Base-by-base conservation (phyloP, 1,140 invertebrate species). In the Mylabris phalerata region DNA sequence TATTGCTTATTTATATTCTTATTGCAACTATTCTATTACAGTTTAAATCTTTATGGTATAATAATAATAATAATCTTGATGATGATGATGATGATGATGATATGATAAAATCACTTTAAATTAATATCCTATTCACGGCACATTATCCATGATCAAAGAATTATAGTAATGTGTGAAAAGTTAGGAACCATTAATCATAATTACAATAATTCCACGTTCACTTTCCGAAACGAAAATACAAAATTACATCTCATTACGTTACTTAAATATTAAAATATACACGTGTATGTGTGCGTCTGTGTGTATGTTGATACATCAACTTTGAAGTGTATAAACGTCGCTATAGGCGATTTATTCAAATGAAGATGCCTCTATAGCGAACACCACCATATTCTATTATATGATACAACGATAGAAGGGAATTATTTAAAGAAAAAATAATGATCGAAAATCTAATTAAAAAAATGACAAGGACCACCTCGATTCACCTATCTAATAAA, bases 171-270 rank as follows among this genome's bases (percentile, higher is more conserved):
- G 59, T 60, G 59, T 52, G 50, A 52, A 54, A 54, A 54, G 43
- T 45, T 54, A 13, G 19, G 51, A 45, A 60, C 44, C 52, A 60
- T 60, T 50, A 60, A 60, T 60, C 59, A 60, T 60, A 49, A 60
- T 60, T 60, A 60, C 51, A 54, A 54, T 54, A 54, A 54, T 54
- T 54, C 52, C 50, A 60, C 52, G 44, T 43, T 55, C 51, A 55
- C 42, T 60, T 60, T 49, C 44, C 32, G 32, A 32, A 32, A 60
- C 41, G 50, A 43, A 52, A 60, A 60, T 55, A 52, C 48, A 49
- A 51, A 49, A 60, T 60, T 60, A 60, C 46, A 60, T 54, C 59
- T 60, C 59, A 60, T 60, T 60, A 60, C 59, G 47, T 43, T 60
- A 32, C 51, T 60, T 60, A 55, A 60, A 60, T 60, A 60, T 60